Evolutionary conservation across 2,797 vertebrate species (phyloP), one percentile per base, ranked within the genome.

Genomic region (Sebastes cheni): DNA sequence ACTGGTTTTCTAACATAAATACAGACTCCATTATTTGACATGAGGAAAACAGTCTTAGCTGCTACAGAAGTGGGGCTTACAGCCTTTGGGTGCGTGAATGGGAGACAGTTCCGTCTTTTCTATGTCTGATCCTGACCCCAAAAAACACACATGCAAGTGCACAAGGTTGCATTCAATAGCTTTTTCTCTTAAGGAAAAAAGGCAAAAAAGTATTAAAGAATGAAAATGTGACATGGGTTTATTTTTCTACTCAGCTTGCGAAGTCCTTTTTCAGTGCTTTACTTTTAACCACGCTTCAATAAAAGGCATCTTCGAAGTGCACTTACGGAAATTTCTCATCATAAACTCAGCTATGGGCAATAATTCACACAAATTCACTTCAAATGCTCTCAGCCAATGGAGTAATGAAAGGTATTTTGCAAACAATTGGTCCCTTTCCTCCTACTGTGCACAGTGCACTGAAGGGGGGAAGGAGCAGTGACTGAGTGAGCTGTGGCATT

Each of bases 321-420:
- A 86, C 83, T 90, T 89, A 85, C 18, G 14, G 78, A 88, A 79
- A 90, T 81, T 87, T 73, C 75, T 86, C 79, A 76, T 86, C 78
- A 82, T 89, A 88, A 90, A 91, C 82, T 87, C 77, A 71, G 73
- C 86, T 75, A 77, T 84, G 82, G 81, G 81, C 86, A 77, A 89
- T 89, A 86, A 87, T 84, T 90, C 86, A 86, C 74, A 83, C 75
- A 89, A 87, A 89, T 87, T 87, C 56, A 72, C 80, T 88, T 88
- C 72, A 85, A 87, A 91, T 83, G 87, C 83, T 88, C 75, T 76
- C 78, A 74, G 83, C 83, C 79, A 83, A 87, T 81, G 77, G 85
- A 89, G 86, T 84, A 93, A 93, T 90, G 85, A 88, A 90, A 87
- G 83, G 84, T 89, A 87, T 92, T 94, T 93, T 91, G 83, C 89